phyloP scores from a whole-genome alignment of 1,140 invertebrate species.

The Zaprionus ghesquierei region DNA sequence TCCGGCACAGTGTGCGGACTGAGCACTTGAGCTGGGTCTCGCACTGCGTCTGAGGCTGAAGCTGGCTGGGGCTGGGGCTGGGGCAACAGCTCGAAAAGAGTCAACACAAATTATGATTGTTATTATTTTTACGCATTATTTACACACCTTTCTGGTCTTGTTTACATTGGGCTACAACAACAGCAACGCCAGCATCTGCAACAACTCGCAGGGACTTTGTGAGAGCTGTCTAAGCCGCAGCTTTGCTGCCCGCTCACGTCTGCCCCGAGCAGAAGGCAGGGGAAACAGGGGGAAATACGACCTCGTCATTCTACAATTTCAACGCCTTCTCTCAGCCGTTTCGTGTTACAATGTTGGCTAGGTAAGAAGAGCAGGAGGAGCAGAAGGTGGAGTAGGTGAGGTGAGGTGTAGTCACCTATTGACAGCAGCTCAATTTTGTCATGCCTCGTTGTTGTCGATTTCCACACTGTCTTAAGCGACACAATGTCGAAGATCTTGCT shows the following conservation, averaged over 20 bases:
- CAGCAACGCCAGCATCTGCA: neutral
- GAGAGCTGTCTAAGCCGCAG: constrained; percentile 51
- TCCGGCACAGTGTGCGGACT: neutral
- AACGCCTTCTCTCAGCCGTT: constrained; percentile 38
- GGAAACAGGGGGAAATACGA: constrained; percentile 4
- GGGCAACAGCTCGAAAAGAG: constrained; percentile 30
- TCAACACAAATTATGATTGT: constrained; percentile 60
- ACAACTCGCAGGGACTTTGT: constrained; percentile 6
- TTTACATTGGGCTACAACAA: constrained; percentile 40
- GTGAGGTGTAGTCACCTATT: constrained; percentile 36
- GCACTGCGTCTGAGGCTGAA: constrained; percentile 6
- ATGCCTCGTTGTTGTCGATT: constrained; percentile 53
- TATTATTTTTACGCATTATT: constrained; percentile 67
- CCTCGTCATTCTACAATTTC: constrained; percentile 53
- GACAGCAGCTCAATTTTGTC: constrained; percentile 59
- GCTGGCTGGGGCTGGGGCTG: neutral
- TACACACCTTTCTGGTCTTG: constrained; percentile 59
- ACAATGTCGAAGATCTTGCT: neutral
- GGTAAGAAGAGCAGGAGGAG: neutral
- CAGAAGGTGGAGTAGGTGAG: neutral
- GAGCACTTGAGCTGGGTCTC: constrained; percentile 34
- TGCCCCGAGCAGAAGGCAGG: constrained; percentile 14
- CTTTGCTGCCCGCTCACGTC: constrained; percentile 51
- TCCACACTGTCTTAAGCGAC: constrained; percentile 15
- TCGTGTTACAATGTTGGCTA: constrained; percentile 32